Conservation (phyloP, 2,888 invertebrate genomes). For the Cylloceria caligata region DNA sequence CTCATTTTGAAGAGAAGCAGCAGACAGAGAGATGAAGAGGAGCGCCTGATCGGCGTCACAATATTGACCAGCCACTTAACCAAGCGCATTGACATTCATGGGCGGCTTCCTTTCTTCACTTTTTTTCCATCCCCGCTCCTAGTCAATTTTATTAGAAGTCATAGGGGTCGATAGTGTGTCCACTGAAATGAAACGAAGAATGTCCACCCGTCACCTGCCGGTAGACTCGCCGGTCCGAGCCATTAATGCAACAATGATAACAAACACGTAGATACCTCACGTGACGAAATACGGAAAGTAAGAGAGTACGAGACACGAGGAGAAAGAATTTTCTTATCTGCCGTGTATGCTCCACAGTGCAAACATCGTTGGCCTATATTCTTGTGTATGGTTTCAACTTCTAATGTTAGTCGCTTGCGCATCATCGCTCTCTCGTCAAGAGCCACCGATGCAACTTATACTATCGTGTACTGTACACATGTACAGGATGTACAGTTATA, state of each 20-base stretch:
- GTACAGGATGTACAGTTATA: no score
- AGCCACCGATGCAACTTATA: background rate
- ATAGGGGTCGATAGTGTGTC: background rate
- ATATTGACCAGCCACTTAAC: conserved; percentile 65
- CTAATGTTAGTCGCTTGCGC: conserved; percentile 14
- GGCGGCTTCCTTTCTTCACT: conserved; percentile 52
- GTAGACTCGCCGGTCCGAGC: conserved; percentile 7
- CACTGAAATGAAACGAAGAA: conserved; percentile 25
- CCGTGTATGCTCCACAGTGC: conserved; percentile 41
- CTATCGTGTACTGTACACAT: background rate
- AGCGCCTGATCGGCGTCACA: conserved; percentile 23
- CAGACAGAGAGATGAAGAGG: conserved; percentile 22
- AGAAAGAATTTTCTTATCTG: conserved; percentile 64
- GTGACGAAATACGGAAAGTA: background rate
- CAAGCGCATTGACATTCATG: conserved; percentile 62
- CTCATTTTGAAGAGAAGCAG: conserved; percentile 23
- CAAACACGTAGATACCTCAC: conserved; percentile 28
- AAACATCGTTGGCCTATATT: conserved; percentile 66
- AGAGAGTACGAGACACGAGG: background rate
- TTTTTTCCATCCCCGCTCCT: background rate
- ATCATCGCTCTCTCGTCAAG: background rate
- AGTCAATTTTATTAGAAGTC: conserved; percentile 27
- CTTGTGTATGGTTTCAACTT: conserved; percentile 53
- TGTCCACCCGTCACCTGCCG: background rate
- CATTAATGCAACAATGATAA: conserved; percentile 60